Evolutionary conservation across 2,797 vertebrate species (phyloP), one percentile per base, ranked within the genome.

Genomic region (Karalla daura): DNA sequence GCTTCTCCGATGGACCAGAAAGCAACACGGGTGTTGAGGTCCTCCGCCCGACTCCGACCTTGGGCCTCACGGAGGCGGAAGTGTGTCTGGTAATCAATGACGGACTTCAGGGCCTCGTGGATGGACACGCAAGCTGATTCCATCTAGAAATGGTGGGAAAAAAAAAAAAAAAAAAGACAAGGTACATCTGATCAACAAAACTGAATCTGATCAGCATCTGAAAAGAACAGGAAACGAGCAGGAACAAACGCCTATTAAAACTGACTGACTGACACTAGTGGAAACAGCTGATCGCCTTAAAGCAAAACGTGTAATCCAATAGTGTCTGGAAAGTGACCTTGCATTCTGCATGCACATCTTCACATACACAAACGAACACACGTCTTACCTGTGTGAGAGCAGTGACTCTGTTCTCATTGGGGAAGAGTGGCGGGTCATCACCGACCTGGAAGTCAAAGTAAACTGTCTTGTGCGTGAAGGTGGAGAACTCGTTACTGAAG

Each of bases 371-470:
- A 1, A 62, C 5, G 10, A 6, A 60, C 18, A 39, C 13, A 53
- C 5, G 20, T 37, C 83, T 76, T 89, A 99, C 98, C 95, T 99
- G 98, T 50, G 98, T 99, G 65, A 99, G 95, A 67, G 98, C 96
- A 2, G 96, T 98, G 76, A 96, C 97, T 83, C 97, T 93, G 87
- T 98, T 99, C 88, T 98, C 98, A 73, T 96, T 98, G 61, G 98
- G 98, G 83, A 99, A 98, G 9, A 99, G 92, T 3, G 98, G 98
- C 21, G 98, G 97, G 69, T 99, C 98, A 74, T 99, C 98, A 40
- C 98, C 97, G 60, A 99, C 97, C 85, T 99, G 98, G 84, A 99
- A 98, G 86, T 99, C 98, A 50, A 99, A 99, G 89, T 99, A 99
- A 28, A 99, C 96, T 0, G 97, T 99, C 94, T 99, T 99, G 93